Evolutionary conservation across 1,140 invertebrate genomes (phyloP).

Genomic region (Pollicipes pollicipes): DNA sequence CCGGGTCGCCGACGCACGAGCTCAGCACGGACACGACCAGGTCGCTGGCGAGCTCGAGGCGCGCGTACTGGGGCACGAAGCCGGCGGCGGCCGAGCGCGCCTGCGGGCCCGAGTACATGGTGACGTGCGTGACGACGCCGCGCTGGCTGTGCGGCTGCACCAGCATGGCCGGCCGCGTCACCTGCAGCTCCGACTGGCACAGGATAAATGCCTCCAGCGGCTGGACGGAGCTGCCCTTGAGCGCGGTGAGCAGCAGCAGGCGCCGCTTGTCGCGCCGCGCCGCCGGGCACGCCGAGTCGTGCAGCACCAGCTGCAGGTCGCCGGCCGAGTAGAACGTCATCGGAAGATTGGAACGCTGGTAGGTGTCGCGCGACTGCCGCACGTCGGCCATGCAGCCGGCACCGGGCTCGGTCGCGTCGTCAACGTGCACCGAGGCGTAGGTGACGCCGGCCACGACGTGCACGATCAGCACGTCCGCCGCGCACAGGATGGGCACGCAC

Average conservation of each 20-base stretch:
- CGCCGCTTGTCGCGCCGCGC: neutral
- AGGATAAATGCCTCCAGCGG: neutral
- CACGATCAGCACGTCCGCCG: neutral
- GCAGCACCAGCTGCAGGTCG: neutral
- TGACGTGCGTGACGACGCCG: neutral
- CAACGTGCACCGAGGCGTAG: neutral
- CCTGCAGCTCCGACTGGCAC: neutral
- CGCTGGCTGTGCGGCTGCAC: neutral
- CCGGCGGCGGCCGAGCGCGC: neutral
- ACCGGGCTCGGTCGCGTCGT: neutral
- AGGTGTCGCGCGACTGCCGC: neutral
- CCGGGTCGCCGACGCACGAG: neutral
- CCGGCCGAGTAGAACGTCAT: neutral
- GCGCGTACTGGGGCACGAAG: neutral
- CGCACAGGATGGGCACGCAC: neutral
- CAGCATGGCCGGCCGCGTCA: neutral
- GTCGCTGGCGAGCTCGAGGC: neutral
- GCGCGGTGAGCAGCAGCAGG: neutral
- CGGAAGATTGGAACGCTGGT: neutral
- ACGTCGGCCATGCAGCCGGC: neutral
- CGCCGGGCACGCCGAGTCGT: neutral
- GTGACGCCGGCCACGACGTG: neutral
- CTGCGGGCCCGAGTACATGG: neutral
- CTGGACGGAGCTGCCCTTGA: neutral
- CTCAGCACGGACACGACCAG: conserved; percentile 3